A percentile compares a stretch with the other conserved stretches of the same genome.
These are phyloP conservation scores for Drepana falcataria DNA, from an alignment of 2,888 invertebrate species.

Conservation along the genomic window DNA sequence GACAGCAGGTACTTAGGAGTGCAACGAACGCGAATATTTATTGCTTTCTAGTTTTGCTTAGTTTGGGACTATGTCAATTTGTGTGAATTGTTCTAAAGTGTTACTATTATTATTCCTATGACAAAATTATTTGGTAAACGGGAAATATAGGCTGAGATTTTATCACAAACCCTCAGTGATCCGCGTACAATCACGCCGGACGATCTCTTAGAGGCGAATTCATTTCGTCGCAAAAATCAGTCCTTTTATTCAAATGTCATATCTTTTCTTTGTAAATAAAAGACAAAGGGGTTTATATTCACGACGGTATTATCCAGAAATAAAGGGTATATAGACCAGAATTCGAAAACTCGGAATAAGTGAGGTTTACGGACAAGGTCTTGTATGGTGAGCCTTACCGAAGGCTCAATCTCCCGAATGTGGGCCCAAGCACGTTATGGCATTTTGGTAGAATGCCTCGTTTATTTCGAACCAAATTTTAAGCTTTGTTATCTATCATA, in stretches of 20 bases:
- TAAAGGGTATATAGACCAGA: conserved; percentile 14
- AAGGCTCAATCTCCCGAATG: no score
- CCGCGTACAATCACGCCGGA: conserved; percentile 10
- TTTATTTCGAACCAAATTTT: no score
- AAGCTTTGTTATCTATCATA: no score
- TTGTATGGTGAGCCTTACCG: neutral
- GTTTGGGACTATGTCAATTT: no score
- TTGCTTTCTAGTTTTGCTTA: no score
- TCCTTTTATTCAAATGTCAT: conserved; percentile 41
- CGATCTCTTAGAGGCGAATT: conserved; percentile 17
- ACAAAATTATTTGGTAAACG: conserved; percentile 11
- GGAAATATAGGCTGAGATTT: neutral
- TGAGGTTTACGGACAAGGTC: neutral
- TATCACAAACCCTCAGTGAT: conserved; percentile 2
- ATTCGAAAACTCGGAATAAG: neutral
- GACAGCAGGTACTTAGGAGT: no score
- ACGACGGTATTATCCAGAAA: conserved; percentile 22
- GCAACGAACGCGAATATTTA: no score
- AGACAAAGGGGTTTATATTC: conserved; percentile 36
- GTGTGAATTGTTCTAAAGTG: no score
- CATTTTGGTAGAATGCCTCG: no score
- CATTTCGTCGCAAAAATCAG: conserved; percentile 23
- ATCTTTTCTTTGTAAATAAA: conserved; percentile 44
- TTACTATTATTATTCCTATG: no score
- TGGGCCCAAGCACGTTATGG: no score